Conservation (phyloP, 53 echinoderm and acorn worm genomes). For the Hippasteria phrygiana region DNA sequence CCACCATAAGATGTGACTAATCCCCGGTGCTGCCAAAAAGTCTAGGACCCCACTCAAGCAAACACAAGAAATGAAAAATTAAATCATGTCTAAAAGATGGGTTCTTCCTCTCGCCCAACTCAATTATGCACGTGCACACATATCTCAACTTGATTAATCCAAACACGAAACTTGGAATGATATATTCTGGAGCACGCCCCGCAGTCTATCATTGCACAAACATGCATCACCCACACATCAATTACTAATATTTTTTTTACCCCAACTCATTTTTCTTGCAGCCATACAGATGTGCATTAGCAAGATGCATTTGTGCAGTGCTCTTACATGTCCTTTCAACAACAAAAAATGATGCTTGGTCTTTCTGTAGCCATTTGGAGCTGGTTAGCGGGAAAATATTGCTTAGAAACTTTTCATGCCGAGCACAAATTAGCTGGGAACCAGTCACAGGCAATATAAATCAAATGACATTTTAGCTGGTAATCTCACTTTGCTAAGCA, state of each 20-base stretch:
- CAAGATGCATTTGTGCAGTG: no score
- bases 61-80: slow-evolving; percentile 28
- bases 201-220: slow-evolving; percentile 9
- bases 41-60: neutral
- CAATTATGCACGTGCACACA: slow-evolving; percentile 27
- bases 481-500: no score
- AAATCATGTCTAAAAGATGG: neutral
- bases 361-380: no score
- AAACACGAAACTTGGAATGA: slow-evolving; percentile 41
- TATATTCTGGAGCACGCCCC: slow-evolving; percentile 10
- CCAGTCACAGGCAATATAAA: no score
- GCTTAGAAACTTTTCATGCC: no score
- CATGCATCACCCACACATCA: neutral
- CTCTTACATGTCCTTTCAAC: no score
- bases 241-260: neutral
- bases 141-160: slow-evolving; percentile 26
- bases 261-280: neutral
- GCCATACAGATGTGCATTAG: no score
- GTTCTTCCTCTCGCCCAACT: neutral
- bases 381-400: no score
- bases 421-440: no score
- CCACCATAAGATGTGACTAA: slow-evolving; percentile 17
- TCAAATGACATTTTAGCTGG: no score
- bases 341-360: no score
- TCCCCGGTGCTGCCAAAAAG: neutral